These are phyloP conservation scores for Chesias legatella DNA, from an alignment of 2,888 invertebrate genomes.

Conservation along the genomic window DNA sequence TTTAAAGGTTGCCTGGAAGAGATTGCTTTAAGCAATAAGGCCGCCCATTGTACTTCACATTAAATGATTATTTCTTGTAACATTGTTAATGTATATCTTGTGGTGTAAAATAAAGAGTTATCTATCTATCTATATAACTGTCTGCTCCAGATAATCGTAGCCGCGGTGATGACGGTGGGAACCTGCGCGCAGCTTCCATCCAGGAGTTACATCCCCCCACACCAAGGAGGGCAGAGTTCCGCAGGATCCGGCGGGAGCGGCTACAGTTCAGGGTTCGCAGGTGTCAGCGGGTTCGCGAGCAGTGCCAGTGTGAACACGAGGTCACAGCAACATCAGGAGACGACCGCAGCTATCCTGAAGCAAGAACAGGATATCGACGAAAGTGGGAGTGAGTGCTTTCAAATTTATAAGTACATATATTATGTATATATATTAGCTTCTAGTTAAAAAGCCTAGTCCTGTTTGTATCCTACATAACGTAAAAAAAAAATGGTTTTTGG, in stretches of 20 bases:
- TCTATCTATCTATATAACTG: neutral
- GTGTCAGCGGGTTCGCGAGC: constrained; percentile 14
- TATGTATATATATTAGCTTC: too few relatives aligned
- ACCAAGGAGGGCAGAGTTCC: constrained; percentile 27
- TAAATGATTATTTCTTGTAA: too few relatives aligned
- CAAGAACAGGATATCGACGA: constrained; percentile 54
- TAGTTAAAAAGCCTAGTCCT: too few relatives aligned
- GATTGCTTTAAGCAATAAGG: too few relatives aligned
- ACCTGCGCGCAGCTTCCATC: constrained; percentile 55
- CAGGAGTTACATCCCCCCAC: constrained; percentile 48
- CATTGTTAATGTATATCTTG: too few relatives aligned
- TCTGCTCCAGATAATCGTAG: constrained; percentile 46
- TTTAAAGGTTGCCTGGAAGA: too few relatives aligned
- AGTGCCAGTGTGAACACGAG: constrained; percentile 29
- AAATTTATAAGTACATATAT: too few relatives aligned
- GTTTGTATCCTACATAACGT: too few relatives aligned
- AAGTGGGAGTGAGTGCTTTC: constrained; percentile 52
- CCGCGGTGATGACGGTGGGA: constrained; percentile 40
- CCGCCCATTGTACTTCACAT: too few relatives aligned
- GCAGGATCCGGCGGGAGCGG: constrained; percentile 20
- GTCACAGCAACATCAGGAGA: constrained; percentile 54
- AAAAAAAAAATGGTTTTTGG: too few relatives aligned
- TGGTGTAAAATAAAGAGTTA: too few relatives aligned
- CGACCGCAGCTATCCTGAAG: constrained; percentile 53
- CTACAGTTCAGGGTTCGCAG: constrained; percentile 14